These are phyloP conservation scores for Rhyacophila brunnea DNA, from an alignment of 1,140 invertebrate species.

Conservation along the genomic window DNA sequence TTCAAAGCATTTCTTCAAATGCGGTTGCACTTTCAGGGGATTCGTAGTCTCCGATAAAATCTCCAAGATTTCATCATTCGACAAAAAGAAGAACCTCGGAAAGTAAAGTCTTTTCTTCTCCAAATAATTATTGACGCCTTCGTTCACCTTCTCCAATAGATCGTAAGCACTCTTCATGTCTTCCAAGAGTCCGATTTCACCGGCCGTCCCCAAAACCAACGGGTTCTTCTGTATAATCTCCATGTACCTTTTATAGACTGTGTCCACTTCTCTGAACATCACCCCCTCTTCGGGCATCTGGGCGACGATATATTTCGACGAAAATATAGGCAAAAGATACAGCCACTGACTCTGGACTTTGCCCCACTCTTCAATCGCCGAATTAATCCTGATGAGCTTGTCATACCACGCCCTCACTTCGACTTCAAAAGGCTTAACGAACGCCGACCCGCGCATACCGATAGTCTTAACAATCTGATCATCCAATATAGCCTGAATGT, in stretches of 20 bases:
- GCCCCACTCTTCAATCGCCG: constrained; percentile 84
- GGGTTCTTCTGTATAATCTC: constrained; percentile 68
- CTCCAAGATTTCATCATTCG: constrained; percentile 93
- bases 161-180: constrained; percentile 70
- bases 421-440: constrained; percentile 83
- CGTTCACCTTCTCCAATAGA: constrained; percentile 78
- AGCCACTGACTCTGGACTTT: constrained; percentile 87
- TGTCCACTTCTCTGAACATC: constrained; percentile 73
- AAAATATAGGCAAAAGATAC: constrained; percentile 91
- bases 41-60: constrained; percentile 93
- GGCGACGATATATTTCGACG: constrained; percentile 87
- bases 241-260: constrained; percentile 81
- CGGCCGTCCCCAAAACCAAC: constrained; percentile 72
- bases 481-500: constrained; percentile 82
- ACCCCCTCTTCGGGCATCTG: constrained; percentile 91
- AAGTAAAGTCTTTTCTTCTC: constrained; percentile 91
- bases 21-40: constrained; percentile 82
- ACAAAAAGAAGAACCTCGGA: constrained; percentile 91
- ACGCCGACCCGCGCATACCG: constrained; percentile 86
- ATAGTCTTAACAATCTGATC: constrained; percentile 88
- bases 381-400: constrained; percentile 73
- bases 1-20: constrained; percentile 92
- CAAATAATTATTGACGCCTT: constrained; percentile 85
- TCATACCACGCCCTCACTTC: constrained; percentile 83
- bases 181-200: constrained; percentile 71